Base-by-base conservation (phyloP, 1,140 invertebrate species). In the Hylyphantes graminicola region DNA sequence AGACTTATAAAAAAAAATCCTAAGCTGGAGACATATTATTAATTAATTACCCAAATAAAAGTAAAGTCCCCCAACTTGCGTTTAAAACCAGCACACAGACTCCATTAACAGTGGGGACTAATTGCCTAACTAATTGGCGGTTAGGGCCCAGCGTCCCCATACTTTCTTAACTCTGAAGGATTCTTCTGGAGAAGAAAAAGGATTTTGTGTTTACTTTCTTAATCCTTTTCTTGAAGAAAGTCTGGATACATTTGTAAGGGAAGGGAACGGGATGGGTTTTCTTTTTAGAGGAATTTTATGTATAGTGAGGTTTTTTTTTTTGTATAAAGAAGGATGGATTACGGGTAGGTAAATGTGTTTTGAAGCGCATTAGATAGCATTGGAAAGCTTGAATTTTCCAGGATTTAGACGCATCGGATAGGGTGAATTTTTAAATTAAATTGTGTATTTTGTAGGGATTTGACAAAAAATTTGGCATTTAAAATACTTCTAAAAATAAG, bases 31-130 rank as follows among this genome's bases (percentile, higher is more conserved):
- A 78, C 63, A 67, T 78, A 65, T 55, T 78, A 78, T 78, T 78
- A 78, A 78, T 78, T 78, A 78, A 78, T 78, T 67, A 54, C 48
- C 76, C 48, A 64, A 78, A 78, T 65, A 65, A 78, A 78, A 78
- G 51, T 64, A 53, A 76, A 78, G 59, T 64, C 59, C 67, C 61
- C 51, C 65, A 54, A 17, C 55, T 50, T 70, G 51, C 19, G 59
- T 50, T 48, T 67, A 65, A 78, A 78, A 65, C 61, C 17, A 50
- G 19, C 7, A 10, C 12, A 11, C n/a, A 35, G 76, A 67, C 51
- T 65, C 63, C 76, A 78, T 78, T 78, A 78, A 50, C 48, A 12
- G 17, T 54, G 61, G 12, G 63, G 76, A 35, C 63, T 67, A 78
- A 78, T 78, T 78, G 67, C 67, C 61, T 54, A 65, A 17, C 76